Percentiles rank a stretch among this genome's conserved stretches.
phyloP scores from a whole-genome alignment of 2,113 vertebrate species.

The Arothron firmamentum region DNA sequence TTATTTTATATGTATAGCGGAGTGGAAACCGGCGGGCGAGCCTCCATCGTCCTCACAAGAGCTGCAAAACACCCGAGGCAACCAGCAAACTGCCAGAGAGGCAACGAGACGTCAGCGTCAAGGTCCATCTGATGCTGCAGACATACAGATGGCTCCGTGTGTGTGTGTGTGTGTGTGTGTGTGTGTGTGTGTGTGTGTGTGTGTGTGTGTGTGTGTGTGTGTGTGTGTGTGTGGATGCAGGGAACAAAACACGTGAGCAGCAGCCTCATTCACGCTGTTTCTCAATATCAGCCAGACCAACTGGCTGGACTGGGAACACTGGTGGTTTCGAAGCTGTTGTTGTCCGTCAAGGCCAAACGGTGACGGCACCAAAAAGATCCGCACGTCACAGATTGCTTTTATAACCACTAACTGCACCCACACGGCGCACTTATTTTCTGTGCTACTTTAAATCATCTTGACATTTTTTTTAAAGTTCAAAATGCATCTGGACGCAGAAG shows the following conservation, averaged over 20 bases:
- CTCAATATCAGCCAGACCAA: slow-evolving; percentile 49
- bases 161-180: slow-evolving; percentile 19
- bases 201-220: slow-evolving; percentile 21
- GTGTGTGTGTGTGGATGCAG: slow-evolving; percentile 24
- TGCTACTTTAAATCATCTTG: too few species aligned
- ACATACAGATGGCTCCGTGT: slow-evolving; percentile 31
- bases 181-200: slow-evolving; percentile 13
- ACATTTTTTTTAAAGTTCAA: too few species aligned
- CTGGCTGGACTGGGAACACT: slow-evolving; percentile 24
- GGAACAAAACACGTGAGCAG: slow-evolving; percentile 54
- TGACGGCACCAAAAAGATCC: too few species aligned
- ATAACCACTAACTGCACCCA: too few species aligned
- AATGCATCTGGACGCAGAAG: too few species aligned
- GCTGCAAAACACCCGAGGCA: slow-evolving; percentile 27
- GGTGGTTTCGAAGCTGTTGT: slow-evolving; percentile 19
- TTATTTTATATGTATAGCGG: slow-evolving; percentile 54
- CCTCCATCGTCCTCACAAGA: slow-evolving; percentile 38
- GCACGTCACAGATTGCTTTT: too few species aligned
- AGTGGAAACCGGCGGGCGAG: slow-evolving; percentile 48
- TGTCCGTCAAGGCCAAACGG: too few species aligned
- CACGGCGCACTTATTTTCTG: too few species aligned
- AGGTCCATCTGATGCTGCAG: slow-evolving; percentile 53
- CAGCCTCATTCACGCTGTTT: slow-evolving; percentile 31
- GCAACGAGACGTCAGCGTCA: slow-evolving; percentile 37
- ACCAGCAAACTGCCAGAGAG: slow-evolving; percentile 15